Conservation (phyloP, 2,888 invertebrate genomes). For the Tachina lurida region DNA sequence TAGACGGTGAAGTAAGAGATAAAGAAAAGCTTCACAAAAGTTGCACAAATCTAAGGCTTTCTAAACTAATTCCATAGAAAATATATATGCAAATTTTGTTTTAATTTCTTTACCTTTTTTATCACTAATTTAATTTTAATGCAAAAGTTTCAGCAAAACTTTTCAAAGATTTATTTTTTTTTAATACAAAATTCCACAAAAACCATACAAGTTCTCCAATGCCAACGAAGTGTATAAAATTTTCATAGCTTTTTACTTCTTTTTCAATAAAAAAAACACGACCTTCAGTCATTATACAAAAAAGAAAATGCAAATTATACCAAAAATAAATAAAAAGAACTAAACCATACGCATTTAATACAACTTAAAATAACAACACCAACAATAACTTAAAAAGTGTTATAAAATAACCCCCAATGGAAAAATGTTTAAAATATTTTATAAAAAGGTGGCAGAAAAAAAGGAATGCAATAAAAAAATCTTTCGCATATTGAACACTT, state of each 20-base stretch:
- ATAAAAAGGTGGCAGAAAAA: background rate
- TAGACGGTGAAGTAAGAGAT: no score
- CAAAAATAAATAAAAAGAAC: background rate
- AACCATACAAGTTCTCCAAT: conserved; percentile 33
- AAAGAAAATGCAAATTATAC: background rate
- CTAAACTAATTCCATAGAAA: background rate
- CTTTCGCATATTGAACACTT: conserved; percentile 6
- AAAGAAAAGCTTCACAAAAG: no score
- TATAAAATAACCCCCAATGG: background rate
- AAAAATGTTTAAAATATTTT: background rate
- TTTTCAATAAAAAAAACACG: conserved; percentile 22
- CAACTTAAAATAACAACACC: conserved; percentile 15
- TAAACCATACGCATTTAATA: conserved; percentile 33
- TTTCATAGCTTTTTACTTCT: conserved; percentile 13
- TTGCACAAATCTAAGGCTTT: no score
- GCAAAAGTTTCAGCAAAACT: background rate
- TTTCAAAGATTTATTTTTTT: background rate
- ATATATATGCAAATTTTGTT: background rate
- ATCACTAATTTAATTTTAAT: background rate
- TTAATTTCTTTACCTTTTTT: background rate
- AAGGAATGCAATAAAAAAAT: background rate
- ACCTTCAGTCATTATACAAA: conserved; percentile 26
- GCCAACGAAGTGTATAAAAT: conserved; percentile 2
- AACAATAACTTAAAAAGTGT: no score
- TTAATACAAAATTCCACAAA: background rate